Evolutionary conservation across 2,888 invertebrate species (phyloP), one percentile per base, ranked within the genome.

Genomic region (Stenotaenia linearis): DNA sequence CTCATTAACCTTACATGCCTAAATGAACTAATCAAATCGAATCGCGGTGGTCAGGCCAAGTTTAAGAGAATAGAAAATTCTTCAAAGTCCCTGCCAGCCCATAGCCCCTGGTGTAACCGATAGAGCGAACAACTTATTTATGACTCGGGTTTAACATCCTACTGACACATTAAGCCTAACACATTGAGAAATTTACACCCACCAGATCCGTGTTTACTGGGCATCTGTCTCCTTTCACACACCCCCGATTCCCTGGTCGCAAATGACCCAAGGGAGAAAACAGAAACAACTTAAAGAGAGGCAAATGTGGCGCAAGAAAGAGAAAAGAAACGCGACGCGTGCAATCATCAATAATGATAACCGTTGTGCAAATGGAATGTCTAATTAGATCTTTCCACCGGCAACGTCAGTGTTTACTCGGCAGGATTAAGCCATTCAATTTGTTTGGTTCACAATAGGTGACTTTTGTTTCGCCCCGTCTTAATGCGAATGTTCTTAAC

Each of bases 131-230:
- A 61, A 61, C 61, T 61, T 61, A 61, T 61, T 61, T 61, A 61
- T 61, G 61, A 61, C 61, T 15, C 9, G 61, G 61, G 61, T 61
- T 61, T 61, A 61, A 61, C 61, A 61, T 61, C 61, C 61, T 61
- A 61, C 61, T 61, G 61, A 61, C 61, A 61, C 61, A 61, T 61
- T 61, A 61, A 61, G 61, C 61, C 61, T 61, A 25, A 61, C 25
- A 61, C 61, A 61, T 61, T 61, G 61, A 61, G 61, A 61, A 61
- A 61, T 61, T 61, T 61, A 61, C 61, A 61, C 61, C 61, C 61
- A 61, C 61, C 61, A 21, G 61, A 61, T 61, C 61, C 61, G 25
- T 61, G 61, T 61, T 61, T 61, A 61, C 61, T 61, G 61, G 61
- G 61, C 61, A 61, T 61, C 61, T 61, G 61, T 61, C 61, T 61